Evolutionary conservation across 2,797 vertebrate genomes (phyloP), one percentile per base, ranked within the genome.

Genomic region (Octomys mimax): DNA sequence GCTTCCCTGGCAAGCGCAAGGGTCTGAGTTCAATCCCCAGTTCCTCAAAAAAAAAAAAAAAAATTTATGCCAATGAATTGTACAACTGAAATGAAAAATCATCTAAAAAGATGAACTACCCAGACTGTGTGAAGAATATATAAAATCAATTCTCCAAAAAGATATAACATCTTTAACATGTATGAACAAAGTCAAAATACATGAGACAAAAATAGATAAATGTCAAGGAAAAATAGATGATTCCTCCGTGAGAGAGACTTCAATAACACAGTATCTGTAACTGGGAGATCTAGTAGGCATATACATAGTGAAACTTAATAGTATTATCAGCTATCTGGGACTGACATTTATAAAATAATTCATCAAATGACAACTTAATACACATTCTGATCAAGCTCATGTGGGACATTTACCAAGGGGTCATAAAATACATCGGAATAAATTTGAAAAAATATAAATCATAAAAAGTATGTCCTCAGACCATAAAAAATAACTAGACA

Each of bases 101-200:
- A 66, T 68, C 39, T 89, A 39, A 52, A 87, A 86, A 93, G 80
- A 79, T 28, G 82, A 83, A 89, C 73, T 89, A 89, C 24, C 81
- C 95, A 90, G 90, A 84, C 36, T 94, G 78, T 94, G 57, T 94
- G 57, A 90, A 73, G 21, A 95, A 93, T 52, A 90, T 92, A 89
- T 49, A 89, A 87, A 52, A 83, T 33, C 42, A 81, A 5, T 85
- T 28, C 85, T 93, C 73, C 85, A 10, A 77, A 19, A 78, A 90
- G 39, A 93, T 54, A 68, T 19, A 42, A 13, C 21, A 2, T 59
- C 52, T 36, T 94, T 71, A 75, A 33, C 11, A 0, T 52, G 2
- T 62, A 28, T 36, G 22, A 91, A 88, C 13, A 91, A 79, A 70
- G 68, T 85, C n/a, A 81, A 81, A 95, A 75, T 64, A 52, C 46